These are phyloP conservation scores for Galleria mellonella DNA, from an alignment of 1,140 invertebrate genomes.

Conservation along the genomic window DNA sequence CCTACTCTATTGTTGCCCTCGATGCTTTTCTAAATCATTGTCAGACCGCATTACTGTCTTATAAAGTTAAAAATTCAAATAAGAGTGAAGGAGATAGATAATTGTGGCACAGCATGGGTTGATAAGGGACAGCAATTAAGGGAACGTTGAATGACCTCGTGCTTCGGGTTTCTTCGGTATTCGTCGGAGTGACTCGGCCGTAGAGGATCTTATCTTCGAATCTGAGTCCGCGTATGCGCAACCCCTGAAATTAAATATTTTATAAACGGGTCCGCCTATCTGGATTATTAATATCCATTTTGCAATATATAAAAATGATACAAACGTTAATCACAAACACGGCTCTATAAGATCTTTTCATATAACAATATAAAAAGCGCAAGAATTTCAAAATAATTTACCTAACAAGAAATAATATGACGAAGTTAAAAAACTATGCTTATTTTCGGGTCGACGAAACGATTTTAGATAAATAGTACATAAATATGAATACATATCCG, in stretches of 20 bases:
- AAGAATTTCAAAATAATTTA: too few species aligned
- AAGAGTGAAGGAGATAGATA: conserved; percentile 23
- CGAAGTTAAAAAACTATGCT: too few species aligned
- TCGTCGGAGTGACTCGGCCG: conserved; percentile 32
- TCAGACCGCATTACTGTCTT: conserved; percentile 27
- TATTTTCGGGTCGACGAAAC: too few species aligned
- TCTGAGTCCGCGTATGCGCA: conserved; percentile 37
- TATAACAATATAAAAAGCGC: too few species aligned
- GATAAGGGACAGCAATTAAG: conserved; percentile 46
- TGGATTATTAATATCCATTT: too few species aligned
- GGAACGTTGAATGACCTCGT: conserved; percentile 54
- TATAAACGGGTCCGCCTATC: too few species aligned
- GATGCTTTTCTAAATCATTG: conserved; percentile 43
- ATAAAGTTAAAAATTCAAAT: conserved; percentile 42
- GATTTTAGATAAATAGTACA: too few species aligned
- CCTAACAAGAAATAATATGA: too few species aligned
- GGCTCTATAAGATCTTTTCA: too few species aligned
- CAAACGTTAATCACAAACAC: too few species aligned
- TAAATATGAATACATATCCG: too few species aligned
- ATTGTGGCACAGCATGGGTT: conserved; percentile 13
- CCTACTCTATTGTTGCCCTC: conserved; percentile 17
- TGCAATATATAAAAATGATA: too few species aligned
- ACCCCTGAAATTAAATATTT: conserved; percentile 19
- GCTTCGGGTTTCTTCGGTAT: conserved; percentile 32
- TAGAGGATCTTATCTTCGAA: conserved; percentile 32